phyloP scores from a whole-genome alignment of 2,888 invertebrate genomes.

The Ennomos quercinarius region DNA sequence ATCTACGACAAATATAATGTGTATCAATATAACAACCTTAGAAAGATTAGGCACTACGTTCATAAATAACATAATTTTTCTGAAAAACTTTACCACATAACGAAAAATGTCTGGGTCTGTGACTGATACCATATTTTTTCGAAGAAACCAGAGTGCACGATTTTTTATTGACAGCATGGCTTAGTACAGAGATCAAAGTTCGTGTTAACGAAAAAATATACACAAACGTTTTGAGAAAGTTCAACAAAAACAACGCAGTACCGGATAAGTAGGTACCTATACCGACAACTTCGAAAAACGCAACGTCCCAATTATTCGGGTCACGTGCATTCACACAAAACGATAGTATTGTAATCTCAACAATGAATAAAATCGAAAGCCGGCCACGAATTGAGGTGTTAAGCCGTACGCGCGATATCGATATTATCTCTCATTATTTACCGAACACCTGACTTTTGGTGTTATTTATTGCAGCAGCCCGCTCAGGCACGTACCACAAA shows the following conservation, averaged over 20 bases:
- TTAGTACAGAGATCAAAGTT: slow-evolving; percentile 35
- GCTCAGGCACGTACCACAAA: slow-evolving; percentile 48
- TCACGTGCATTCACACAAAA: slow-evolving; percentile 34
- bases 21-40: background rate
- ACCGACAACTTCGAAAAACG: slow-evolving; percentile 26
- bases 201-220: slow-evolving; percentile 43
- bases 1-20: background rate
- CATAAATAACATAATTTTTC: background rate
- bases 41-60: background rate
- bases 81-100: too few species aligned
- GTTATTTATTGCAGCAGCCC: slow-evolving; percentile 48
- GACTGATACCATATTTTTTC: slow-evolving; percentile 1
- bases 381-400: slow-evolving; percentile 41
- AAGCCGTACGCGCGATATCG: slow-evolving; percentile 33
- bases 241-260: slow-evolving; percentile 42
- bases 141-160: slow-evolving; percentile 26
- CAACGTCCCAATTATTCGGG: slow-evolving; percentile 39
- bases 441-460: slow-evolving; percentile 38
- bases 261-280: slow-evolving; percentile 14
- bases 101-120: too few species aligned
- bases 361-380: slow-evolving; percentile 64
- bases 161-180: slow-evolving; percentile 40
- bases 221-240: slow-evolving; percentile 49
- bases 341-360: slow-evolving; percentile 37
- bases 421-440: slow-evolving; percentile 36